Evolutionary conservation across 1,140 invertebrate genomes (phyloP), one percentile per base, ranked within the genome.

Genomic region (Bradynema listronoti): DNA sequence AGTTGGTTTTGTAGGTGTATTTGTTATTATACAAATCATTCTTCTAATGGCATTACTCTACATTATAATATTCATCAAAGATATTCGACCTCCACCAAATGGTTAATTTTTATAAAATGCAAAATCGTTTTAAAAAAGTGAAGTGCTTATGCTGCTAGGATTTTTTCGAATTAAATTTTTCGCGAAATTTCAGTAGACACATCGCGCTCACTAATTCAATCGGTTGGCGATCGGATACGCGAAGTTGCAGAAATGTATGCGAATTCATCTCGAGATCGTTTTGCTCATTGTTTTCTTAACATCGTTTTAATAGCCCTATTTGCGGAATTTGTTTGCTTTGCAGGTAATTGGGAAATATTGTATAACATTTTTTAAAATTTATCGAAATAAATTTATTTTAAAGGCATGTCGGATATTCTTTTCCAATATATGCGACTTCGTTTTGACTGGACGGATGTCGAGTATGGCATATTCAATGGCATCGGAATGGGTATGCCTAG

Each of bases 381-480:
- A 27, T 49, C 33, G 4, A 55, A 56, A 9, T 5, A 47, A 16
- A 24, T 33, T 56, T 66, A 49, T 47, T n/a, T n/a, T n/a, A n/a
- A n/a, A 36, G 66, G 66, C 27, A 36, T 72, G 11, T 29, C 42
- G 24, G 65, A 74, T 32, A 49, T 76, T 39, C 32, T 77, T 7
- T 73, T 74, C 54, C 65, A 63, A 0, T 71, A 61, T 34, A 25
- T 73, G 16, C 71, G 64, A 24, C 64, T 39, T 36, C 73, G 58
- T 49, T 47, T 69, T 32, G 43, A 43, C 19, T 69, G 67, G 67
- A 69, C 42, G 33, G 67, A 69, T 56, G 59, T 52, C 25, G 50
- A 69, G 41, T 69, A 69, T 58, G 67, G 67, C 5, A 58, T 41
- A 53, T 69, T 71, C 47, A 69, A 52, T 39, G 67, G 67, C 16